A percentile compares a stretch with the other conserved stretches of the same genome.
phyloP scores from a whole-genome alignment of 2,888 invertebrate species.

The Pandemis cinnamomeana region DNA sequence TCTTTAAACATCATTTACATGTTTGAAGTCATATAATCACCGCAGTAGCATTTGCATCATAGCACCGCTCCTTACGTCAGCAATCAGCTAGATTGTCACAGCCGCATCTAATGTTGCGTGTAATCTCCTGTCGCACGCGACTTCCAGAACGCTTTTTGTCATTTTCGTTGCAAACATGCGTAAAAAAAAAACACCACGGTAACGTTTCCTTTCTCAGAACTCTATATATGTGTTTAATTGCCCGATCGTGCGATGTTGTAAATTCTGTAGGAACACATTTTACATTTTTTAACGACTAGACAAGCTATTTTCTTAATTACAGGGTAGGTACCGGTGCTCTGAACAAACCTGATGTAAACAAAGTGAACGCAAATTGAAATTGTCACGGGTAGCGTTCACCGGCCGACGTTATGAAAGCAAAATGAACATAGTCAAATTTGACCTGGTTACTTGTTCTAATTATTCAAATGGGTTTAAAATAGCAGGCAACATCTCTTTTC shows the following conservation, averaged over 20 bases:
- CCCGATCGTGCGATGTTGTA: not conserved
- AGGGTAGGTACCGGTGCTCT: constrained; percentile 29
- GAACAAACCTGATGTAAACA: constrained; percentile 35
- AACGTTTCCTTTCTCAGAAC: not conserved
- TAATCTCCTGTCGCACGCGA: constrained; percentile 34
- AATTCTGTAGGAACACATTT: constrained; percentile 19
- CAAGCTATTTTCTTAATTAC: constrained; percentile 34
- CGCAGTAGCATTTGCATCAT: constrained; percentile 38
- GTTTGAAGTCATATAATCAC: constrained; percentile 26
- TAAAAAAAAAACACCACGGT: not conserved
- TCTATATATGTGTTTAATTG: constrained; percentile 2
- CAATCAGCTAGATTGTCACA: constrained; percentile 21
- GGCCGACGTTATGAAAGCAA: constrained; percentile 41
- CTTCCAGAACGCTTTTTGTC: constrained; percentile 18
- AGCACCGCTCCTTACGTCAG: constrained; percentile 28
- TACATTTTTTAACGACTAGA: constrained; percentile 22
- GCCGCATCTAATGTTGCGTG: constrained; percentile 40
- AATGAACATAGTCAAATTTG: constrained; percentile 30
- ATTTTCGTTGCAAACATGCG: constrained; percentile 23
- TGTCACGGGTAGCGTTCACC: constrained; percentile 39
- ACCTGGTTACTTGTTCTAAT: constrained; percentile 31
- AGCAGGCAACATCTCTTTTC: not conserved
- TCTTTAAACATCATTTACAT: constrained; percentile 27
- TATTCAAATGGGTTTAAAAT: constrained; percentile 3
- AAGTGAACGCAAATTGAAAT: constrained; percentile 41